Evolutionary conservation across 2,888 invertebrate genomes (phyloP), one percentile per base, ranked within the genome.

Genomic region (Sesia bembeciformis): DNA sequence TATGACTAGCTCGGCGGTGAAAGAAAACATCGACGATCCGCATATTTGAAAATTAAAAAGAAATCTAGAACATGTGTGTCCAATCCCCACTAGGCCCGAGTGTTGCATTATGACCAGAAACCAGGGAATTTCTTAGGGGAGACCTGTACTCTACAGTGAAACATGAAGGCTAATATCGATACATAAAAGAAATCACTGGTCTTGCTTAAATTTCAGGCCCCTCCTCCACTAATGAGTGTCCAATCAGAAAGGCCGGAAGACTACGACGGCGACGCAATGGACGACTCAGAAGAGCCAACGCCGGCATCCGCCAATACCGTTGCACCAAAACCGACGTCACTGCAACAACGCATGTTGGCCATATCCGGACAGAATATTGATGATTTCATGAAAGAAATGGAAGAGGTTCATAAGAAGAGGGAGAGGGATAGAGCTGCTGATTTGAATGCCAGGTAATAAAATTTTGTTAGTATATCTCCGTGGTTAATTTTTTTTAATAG

Each of bases 311-410:
- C 4, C 8, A 46, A 46, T 23, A 46, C 69, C 91, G 60, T 93
- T 91, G 76, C 95, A 91, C 79, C 95, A 90, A 94, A 94, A 72
- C 95, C 95, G 0, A 95, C 94, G 0, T 93, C 94, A 0, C 76
- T 97, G 41, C 96, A 97, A 71, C 95, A 96, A 67, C 93, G 95
- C 64, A 96, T 96, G 96, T 84, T 96, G 67, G 94, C 94, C n/a
- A 91, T 96, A 69, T 95, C 96, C 6, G 96, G 97, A 0, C 97
- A 97, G 83, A 96, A 97, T 70, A 95, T 97, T 38, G 97, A 97
- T 66, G 95, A 95, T 60, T 97, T 97, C 66, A 96, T 97, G 95
- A 94, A 96, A 71, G 97, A 97, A 90, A 96, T 95, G 95, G 96
- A 96, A 81, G 94, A 94, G 58, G 95, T 94, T 0, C 95, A 95